Base-by-base conservation (phyloP, 2,888 invertebrate species). In the Aquatica leii region DNA sequence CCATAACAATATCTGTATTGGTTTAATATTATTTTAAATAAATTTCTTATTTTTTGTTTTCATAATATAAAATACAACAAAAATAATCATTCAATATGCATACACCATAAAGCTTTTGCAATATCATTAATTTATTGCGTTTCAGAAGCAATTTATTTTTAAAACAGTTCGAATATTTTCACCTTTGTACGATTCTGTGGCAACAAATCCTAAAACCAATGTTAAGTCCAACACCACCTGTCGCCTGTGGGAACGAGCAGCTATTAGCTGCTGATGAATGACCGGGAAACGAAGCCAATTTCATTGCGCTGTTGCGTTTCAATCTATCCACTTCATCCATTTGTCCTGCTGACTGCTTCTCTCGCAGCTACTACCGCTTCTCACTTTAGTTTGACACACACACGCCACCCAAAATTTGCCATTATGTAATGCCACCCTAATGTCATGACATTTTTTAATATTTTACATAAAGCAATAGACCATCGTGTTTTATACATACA, bases 191-290 rank as follows among this genome's bases (percentile, higher is more conserved):
- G 17, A 46, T 53, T 34, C 59, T 43, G 21, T 59, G 53, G 37
- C 53, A 53, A 14, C 17, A 48, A 53, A 51, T 21, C 43, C 20
- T n/a, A 52, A 59, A 59, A 53, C 54, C 48, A 58, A 53, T 62
- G 58, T 58, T n/a, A 62, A 53, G 58, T 62, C 58, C 66, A 66
- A 68, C 73, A 73, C 75, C 77, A 76, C 77, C 76, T 77, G 78
- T 77, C 77, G 77, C 75, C 75, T 68, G 70, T 71, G 73, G 75
- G 72, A 76, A 76, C 71, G 71, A 74, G 73, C 75, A 69, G 72
- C 77, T 76, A 78, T 79, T 79, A 78, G 76, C 75, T 72, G 71
- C 77, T 80, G 80, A 80, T 78, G 77, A 79, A 79, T 78, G 78
- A 75, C 76, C 75, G 75, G 77, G 76, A 77, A 78, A 78, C 78